Percentiles rank a stretch among this genome's conserved stretches.
These are phyloP conservation scores for Peribatodes rhomboidaria DNA, from an alignment of 2,888 invertebrate genomes.

Conservation along the genomic window DNA sequence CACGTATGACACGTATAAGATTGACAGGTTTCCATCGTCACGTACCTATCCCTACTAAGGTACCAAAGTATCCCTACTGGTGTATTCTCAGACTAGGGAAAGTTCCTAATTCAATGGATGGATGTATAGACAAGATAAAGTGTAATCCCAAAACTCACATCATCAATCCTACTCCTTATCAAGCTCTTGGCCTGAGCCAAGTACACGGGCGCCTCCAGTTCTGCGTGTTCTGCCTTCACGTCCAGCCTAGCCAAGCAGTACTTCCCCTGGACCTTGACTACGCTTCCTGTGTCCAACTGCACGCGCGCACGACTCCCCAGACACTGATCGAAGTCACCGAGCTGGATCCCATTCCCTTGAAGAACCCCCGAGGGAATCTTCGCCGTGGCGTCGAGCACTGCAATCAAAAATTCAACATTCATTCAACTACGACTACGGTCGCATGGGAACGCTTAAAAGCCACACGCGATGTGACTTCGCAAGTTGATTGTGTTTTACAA, in stretches of 20 bases:
- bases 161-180: constrained; percentile 88
- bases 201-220: constrained; percentile 88
- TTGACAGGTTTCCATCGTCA: no score
- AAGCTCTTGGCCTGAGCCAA: constrained; percentile 88
- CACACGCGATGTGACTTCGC: constrained; percentile 43
- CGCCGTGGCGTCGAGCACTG: constrained; percentile 91
- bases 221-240: constrained; percentile 85
- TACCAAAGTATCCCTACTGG: no score
- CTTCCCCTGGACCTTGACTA: constrained; percentile 89
- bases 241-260: constrained; percentile 90
- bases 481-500: constrained; percentile 42
- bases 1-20: no score
- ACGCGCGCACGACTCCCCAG: constrained; percentile 87
- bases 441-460: constrained; percentile 52
- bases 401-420: constrained; percentile 72
- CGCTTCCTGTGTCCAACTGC: constrained; percentile 85
- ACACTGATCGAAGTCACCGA: constrained; percentile 91
- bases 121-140: not conserved
- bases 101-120: no score
- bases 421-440: constrained; percentile 52
- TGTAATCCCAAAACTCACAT: constrained; percentile 77
- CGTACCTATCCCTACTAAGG: no score
- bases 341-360: constrained; percentile 90
- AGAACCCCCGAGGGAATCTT: constrained; percentile 90
- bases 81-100: no score